Conservation (phyloP, 2,888 invertebrate species). For the Limnephilus lunatus region DNA sequence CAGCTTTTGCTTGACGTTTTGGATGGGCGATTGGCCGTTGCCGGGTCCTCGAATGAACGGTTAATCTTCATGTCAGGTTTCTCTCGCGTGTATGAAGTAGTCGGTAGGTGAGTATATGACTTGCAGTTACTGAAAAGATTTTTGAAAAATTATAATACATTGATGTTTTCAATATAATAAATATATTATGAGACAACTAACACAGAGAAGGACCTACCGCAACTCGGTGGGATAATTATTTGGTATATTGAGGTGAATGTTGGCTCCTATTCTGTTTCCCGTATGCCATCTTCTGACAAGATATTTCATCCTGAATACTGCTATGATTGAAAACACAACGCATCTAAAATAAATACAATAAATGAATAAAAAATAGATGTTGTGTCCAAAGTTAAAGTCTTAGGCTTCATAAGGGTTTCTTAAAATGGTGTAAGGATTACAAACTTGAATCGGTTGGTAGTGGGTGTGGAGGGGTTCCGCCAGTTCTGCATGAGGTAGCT, state of each 20-base stretch:
- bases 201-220: slow-evolving; percentile 45
- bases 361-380: background rate
- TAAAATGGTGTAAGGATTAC: background rate
- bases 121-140: slow-evolving; percentile 61
- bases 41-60: slow-evolving; percentile 56
- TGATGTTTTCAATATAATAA: background rate
- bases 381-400: background rate
- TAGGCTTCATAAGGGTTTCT: background rate
- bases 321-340: slow-evolving; percentile 77
- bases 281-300: slow-evolving; percentile 81
- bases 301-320: slow-evolving; percentile 82
- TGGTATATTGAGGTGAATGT: slow-evolving; percentile 67
- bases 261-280: slow-evolving; percentile 77
- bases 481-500: slow-evolving; percentile 77
- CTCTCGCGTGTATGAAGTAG: slow-evolving; percentile 41
- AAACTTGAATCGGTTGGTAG: slow-evolving; percentile 70
- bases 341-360: slow-evolving; percentile 72
- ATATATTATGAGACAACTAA: background rate
- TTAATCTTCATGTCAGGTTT: slow-evolving; percentile 47
- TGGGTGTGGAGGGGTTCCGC: slow-evolving; percentile 69
- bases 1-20: slow-evolving; percentile 57
- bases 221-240: slow-evolving; percentile 63
- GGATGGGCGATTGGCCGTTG: slow-evolving; percentile 39
- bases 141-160: background rate
- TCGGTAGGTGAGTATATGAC: slow-evolving; percentile 64